Base-by-base conservation (phyloP, 2,113 vertebrate species). In the Myrmecobius fasciatus region DNA sequence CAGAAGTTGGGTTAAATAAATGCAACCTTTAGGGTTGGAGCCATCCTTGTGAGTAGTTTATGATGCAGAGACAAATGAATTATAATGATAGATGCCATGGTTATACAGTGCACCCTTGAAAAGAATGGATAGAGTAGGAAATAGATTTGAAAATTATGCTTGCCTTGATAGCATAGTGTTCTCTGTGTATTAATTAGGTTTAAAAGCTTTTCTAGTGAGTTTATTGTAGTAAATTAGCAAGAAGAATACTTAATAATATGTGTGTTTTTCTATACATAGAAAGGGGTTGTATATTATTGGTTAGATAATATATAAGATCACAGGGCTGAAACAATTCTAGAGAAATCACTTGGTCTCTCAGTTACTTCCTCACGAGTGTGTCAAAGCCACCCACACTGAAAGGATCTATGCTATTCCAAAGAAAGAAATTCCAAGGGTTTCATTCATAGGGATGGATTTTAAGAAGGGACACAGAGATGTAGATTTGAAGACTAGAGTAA, bases 131-230 rank as follows among this genome's bases (percentile, higher is more conserved):
- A 31, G 9, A 93, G 91, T 14, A 51, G 93, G 31, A 93, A 89
- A 88, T 53, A 12, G 49, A 12, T 36, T 93, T 51, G 24, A 92
- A 51, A 53, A 51, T 52, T 89, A 89, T 67, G 49, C 56, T 94
- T 94, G 95, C 88, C 89, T 96, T 88, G 91, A 94, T 93, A 26
- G 43, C 89, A 60, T 88, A 91, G 28, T 83, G 92, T 52, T 83
- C 47, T 92, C 92, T 92, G 52, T 91, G 89, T 49, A 94, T 96
- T 47, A 95, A 89, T 46, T 92, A 91, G 96, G 54, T 96, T 49
- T 89, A 26, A 96, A 90, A 92, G 51, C 46, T 94, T 94, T 83
- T 95, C 26, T 60, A 89, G 25, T 52, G 28, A 25, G 53, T 22
- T 89, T 7, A 94, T n/a, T 95, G 52, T 36, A 26, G 48, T 52